Evolutionary conservation across 2,888 invertebrate genomes (phyloP).

Genomic region (Stratiomys singularior): DNA sequence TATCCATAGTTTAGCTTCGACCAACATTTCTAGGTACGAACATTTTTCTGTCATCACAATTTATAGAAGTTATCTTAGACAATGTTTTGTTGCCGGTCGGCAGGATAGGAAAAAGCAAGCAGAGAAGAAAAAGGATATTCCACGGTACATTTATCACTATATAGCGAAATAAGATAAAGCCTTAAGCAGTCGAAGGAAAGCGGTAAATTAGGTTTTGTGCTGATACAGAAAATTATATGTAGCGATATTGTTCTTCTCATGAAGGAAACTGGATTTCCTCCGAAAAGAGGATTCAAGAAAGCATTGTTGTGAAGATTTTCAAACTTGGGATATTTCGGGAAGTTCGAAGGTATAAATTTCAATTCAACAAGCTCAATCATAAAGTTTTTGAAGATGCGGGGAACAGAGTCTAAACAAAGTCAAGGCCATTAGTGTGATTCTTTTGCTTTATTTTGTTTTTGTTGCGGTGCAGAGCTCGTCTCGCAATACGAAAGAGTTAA

Average conservation of each 20-base stretch:
- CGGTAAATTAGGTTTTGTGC: constrained; percentile 14
- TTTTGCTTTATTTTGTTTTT: no score
- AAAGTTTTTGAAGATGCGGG: no score
- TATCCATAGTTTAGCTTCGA: background rate
- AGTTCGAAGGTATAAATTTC: no score
- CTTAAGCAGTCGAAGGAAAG: background rate
- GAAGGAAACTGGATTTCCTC: background rate
- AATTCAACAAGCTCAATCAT: no score
- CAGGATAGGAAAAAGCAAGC: background rate
- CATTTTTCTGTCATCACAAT: background rate
- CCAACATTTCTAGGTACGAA: background rate
- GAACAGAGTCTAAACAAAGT: no score
- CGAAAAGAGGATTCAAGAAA: background rate
- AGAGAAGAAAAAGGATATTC: background rate
- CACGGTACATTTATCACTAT: background rate
- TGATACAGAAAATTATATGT: background rate
- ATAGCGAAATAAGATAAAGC: constrained; percentile 1
- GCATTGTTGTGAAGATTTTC: no score
- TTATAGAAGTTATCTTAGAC: background rate
- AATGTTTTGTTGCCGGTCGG: background rate
- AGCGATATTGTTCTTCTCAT: background rate
- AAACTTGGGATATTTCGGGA: no score
- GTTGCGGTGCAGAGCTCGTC: no score
- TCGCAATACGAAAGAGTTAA: no score
- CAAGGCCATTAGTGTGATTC: no score